Evolutionary conservation across 1,140 invertebrate genomes (phyloP).

Genomic region (Micrasema minimum): DNA sequence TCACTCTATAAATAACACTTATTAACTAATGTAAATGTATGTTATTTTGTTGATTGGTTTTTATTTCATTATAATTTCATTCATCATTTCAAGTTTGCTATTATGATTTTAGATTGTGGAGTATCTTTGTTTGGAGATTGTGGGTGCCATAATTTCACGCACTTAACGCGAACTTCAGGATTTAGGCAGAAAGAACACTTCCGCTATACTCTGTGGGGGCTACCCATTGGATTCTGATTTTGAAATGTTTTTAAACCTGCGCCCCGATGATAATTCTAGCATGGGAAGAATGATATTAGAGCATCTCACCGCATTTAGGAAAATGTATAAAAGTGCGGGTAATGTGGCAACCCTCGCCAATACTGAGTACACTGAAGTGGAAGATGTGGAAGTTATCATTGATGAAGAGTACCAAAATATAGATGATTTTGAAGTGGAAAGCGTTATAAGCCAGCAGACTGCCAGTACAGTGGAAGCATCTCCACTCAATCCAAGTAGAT

Average conservation of each 20-base stretch:
- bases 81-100: slow-evolving; percentile 18
- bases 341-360: not conserved
- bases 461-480: slow-evolving; percentile 18
- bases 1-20: no score
- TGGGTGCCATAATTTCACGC: slow-evolving; percentile 63
- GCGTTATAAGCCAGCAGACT: slow-evolving; percentile 34
- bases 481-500: no score
- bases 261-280: slow-evolving; percentile 68
- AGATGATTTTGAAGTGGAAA: slow-evolving; percentile 60
- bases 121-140: slow-evolving; percentile 68
- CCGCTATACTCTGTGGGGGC: slow-evolving; percentile 70
- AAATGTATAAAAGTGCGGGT: slow-evolving; percentile 61
- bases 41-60: no score
- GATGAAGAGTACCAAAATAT: slow-evolving; percentile 64
- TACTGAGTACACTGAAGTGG: slow-evolving; percentile 20
- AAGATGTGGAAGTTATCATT: slow-evolving; percentile 60
- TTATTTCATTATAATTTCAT: no score
- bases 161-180: slow-evolving; percentile 63
- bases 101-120: slow-evolving; percentile 69
- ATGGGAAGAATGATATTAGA: slow-evolving; percentile 68
- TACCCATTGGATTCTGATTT: slow-evolving; percentile 67
- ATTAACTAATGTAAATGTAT: no score
- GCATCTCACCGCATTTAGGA: slow-evolving; percentile 65
- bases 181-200: slow-evolving; percentile 65
- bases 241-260: slow-evolving; percentile 68